Conservation (phyloP, 1,140 invertebrate species). For the Calephelis nemesis region DNA sequence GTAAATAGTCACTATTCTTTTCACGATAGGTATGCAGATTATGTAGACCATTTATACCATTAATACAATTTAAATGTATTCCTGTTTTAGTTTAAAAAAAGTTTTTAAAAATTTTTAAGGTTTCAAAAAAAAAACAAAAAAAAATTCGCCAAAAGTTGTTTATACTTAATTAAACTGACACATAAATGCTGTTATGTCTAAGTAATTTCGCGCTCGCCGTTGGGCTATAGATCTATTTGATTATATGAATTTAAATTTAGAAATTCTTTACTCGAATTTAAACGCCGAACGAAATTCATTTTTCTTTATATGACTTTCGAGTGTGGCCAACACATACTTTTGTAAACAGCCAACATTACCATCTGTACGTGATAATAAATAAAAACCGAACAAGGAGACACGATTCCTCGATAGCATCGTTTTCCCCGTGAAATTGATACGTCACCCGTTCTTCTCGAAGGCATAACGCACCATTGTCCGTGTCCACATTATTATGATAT, state of each 20-base stretch:
- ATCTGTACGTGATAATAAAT: slow-evolving; percentile 30
- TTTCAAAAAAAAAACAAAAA: too few relatives aligned
- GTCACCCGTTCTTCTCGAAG: slow-evolving; percentile 42
- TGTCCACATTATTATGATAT: slow-evolving; percentile 51
- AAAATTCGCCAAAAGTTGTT: too few relatives aligned
- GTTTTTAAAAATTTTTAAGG: too few relatives aligned
- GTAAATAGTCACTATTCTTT: too few relatives aligned
- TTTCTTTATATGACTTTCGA: neutral
- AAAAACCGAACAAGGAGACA: slow-evolving; percentile 34
- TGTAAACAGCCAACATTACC: slow-evolving; percentile 30
- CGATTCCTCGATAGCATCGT: slow-evolving; percentile 36
- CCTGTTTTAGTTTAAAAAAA: too few relatives aligned
- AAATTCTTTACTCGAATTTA: neutral
- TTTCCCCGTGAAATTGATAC: slow-evolving; percentile 58
- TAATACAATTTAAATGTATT: too few relatives aligned
- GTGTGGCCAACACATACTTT: slow-evolving; percentile 24
- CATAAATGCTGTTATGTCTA: too few relatives aligned
- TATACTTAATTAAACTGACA: too few relatives aligned
- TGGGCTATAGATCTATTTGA: too few relatives aligned
- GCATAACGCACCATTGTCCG: slow-evolving; percentile 47
- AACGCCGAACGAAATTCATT: neutral
- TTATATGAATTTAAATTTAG: neutral
- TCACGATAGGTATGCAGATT: too few relatives aligned
- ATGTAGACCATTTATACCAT: too few relatives aligned
- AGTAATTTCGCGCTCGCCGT: too few relatives aligned